Base-by-base conservation (phyloP, 1,140 invertebrate genomes). In the Bemisia tabaci region DNA sequence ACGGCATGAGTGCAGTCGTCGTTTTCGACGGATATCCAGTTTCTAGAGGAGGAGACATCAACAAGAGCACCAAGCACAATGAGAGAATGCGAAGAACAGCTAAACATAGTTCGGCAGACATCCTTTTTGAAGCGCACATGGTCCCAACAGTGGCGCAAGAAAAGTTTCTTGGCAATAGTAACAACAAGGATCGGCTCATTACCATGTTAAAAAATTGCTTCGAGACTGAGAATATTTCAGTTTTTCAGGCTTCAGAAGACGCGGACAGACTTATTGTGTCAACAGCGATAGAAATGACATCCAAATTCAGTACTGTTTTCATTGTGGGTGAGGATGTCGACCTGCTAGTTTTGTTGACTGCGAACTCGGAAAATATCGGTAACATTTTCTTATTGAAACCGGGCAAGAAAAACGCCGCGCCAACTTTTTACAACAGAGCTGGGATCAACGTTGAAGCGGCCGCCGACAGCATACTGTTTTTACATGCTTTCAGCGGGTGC, bases 21-120 rank as follows among this genome's bases (percentile, higher is more conserved):
- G 61, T 72, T 25, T 73, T 73, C 67, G 71, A 73, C 62, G 70
- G 69, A 1, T 72, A 71, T 27, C 33, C 22, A 60, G 63, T 25
- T 58, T 58, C 5, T 48, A n/a, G n/a, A n/a, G 22, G n/a, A 5
- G 60, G 22, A 22, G 60, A 11, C n/a, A 5, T 5, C 5, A 26
- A 9, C 2, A 39, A 0, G 17, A 59, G n/a, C 26, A 65, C 64
- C 21, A 65, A 60, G 26, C 26, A 26, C 59, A 12, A 21, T 25
- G 64, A 65, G 22, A 17, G 24, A 59, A 0, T 26, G 58, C 64
- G 64, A 65, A 23, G 59, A 12, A 22, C 21, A 33, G 17, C 5
- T 5, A 65, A 17, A 65, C 58, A 65, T 60, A 59, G 23, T 25
- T 65, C 64, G 2, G n/a, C 25, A n/a, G 58, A 65, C 22, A 59